Conservation (phyloP, 2,888 invertebrate species). For the Amiota communis region DNA sequence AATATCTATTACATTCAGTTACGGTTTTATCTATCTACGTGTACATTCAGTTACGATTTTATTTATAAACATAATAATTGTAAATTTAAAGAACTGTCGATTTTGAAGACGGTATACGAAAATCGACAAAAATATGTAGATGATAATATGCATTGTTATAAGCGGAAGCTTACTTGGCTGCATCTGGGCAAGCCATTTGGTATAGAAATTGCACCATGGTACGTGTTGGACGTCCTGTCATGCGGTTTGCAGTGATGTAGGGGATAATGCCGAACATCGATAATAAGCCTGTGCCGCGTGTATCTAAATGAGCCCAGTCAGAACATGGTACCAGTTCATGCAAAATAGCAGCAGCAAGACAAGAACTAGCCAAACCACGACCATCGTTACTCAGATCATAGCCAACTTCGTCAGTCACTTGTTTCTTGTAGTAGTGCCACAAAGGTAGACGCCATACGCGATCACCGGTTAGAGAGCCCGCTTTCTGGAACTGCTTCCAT, state of each 20-base stretch:
- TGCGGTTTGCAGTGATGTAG: conserved; percentile 77
- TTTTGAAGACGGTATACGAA: too few species aligned
- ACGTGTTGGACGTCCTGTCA: conserved; percentile 78
- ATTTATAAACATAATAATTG: too few species aligned
- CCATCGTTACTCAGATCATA: conserved; percentile 79
- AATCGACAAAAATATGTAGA: too few species aligned
- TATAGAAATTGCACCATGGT: conserved; percentile 76
- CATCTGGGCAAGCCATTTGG: conserved; percentile 71
- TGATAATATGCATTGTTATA: too few species aligned
- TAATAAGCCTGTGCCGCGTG: conserved; percentile 80
- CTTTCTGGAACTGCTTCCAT: conserved; percentile 75
- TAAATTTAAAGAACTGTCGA: too few species aligned
- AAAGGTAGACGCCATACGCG: conserved; percentile 79
- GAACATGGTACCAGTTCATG: conserved; percentile 78
- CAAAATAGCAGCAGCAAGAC: conserved; percentile 81
- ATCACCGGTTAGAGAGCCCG: conserved; percentile 77
- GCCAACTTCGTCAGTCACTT: conserved; percentile 65
- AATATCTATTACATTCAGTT: too few species aligned
- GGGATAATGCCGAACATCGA: conserved; percentile 76
- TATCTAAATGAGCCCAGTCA: conserved; percentile 83
- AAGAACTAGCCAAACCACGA: conserved; percentile 76
- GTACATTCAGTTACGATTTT: too few species aligned
- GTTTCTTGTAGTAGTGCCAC: conserved; percentile 71
- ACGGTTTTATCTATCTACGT: too few species aligned
- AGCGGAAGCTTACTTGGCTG: too few species aligned